Evolutionary conservation across 2,113 vertebrate genomes (phyloP), one percentile per base, ranked within the genome.

Genomic region (Lethenteron camtschaticum): DNA sequence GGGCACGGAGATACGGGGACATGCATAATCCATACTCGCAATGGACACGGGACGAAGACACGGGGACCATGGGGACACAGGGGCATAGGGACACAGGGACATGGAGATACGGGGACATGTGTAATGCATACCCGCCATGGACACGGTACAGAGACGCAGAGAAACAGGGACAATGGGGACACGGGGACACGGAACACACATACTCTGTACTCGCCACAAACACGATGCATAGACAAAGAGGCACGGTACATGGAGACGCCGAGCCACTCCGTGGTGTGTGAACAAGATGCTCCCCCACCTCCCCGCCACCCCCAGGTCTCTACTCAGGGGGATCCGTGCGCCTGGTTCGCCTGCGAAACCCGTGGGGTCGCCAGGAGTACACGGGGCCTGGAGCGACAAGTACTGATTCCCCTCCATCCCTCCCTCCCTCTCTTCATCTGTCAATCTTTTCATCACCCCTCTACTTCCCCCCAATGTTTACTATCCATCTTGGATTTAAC

Each of bases 291-390:
- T 41, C 41, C 41, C 41, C 63, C 24, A 9, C 24, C 63, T 24
- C 24, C 63, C 63, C 24, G 63, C 63, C 63, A 16, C 10, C n/a
- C 59, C 68, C 71, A 84, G 82, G 77, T 85, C 68, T 76, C 4
- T 13, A 78, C 73, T 58, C 73, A 16, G 1, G 70, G 1, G 75
- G 74, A 3, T 81, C 81, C 20, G 72, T 79, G 56, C 71, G 77
- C 56, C 58, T 86, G 72, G 71, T 84, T 70, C 80, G 73, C 71
- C 72, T 86, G 74, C 79, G 84, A 74, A 86, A 86, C 74, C 84
- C 84, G 10, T 86, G 84, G 84, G 84, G 84, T 10, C 84, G 82
- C 68, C 71, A 82, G 0, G 84, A 86, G 69, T 85, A 84, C 71
- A 70, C 71, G 13, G 16, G 59, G 59, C 13, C 13, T 63, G 59